Conservation (phyloP, 2,113 vertebrate genomes). For the Phaethornis superciliosus region DNA sequence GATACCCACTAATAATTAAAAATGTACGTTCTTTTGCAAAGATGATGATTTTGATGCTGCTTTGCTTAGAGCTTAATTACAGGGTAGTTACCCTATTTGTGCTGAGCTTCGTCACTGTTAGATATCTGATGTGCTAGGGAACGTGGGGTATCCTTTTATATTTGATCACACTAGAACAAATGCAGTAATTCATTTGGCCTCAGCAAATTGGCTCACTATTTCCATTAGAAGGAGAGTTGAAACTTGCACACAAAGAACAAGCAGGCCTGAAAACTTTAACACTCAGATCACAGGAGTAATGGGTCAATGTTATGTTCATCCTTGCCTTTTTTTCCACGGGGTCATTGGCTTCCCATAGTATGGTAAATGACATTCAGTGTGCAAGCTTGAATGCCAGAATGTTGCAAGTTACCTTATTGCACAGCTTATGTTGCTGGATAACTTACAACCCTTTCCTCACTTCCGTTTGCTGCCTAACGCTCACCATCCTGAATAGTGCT, state of each 20-base stretch:
- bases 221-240: neutral
- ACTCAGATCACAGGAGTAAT: neutral
- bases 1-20: conserved; percentile 98
- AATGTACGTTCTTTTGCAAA: conserved; percentile 82
- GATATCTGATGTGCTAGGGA: neutral
- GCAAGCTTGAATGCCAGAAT: neutral
- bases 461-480: neutral
- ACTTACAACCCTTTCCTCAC: neutral
- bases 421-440: neutral
- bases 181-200: neutral
- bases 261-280: neutral
- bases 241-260: neutral
- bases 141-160: neutral
- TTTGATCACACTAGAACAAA: neutral
- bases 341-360: neutral
- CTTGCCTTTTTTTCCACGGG: neutral
- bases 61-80: neutral
- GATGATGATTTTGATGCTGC: neutral
- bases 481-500: neutral
- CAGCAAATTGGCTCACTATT: rapidly evolving
- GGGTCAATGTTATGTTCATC: neutral
- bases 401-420: neutral
- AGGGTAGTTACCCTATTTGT: neutral
- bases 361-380: neutral
- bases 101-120: neutral